phyloP scores from a whole-genome alignment of 1,140 invertebrate species.

The Theocolax elegans region DNA sequence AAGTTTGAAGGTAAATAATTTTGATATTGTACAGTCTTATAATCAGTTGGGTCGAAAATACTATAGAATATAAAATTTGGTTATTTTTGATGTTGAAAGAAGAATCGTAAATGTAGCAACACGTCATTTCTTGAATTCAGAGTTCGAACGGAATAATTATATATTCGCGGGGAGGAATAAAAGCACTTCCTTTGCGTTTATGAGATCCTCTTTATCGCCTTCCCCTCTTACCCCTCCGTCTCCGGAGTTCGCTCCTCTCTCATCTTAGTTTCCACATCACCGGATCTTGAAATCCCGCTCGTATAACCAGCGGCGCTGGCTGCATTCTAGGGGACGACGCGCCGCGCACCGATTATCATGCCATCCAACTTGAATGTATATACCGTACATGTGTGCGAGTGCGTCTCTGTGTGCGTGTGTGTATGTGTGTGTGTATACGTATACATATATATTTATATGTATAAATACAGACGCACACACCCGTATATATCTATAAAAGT shows the following conservation, averaged over 20 bases:
- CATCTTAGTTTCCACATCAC: conserved; percentile 36
- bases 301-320: conserved; percentile 29
- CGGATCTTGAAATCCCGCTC: conserved; percentile 41
- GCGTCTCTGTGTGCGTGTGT: neutral
- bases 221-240: neutral
- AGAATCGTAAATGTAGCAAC: conserved; percentile 19
- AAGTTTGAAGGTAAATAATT: no score
- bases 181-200: conserved; percentile 33
- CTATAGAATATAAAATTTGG: no score
- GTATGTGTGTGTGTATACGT: neutral
- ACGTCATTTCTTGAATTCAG: conserved; percentile 33
- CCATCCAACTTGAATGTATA: conserved; percentile 22
- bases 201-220: conserved; percentile 32
- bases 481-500: no score
- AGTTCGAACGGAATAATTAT: conserved; percentile 33
- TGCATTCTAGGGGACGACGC: conserved; percentile 33
- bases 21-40: no score
- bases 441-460: neutral
- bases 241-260: neutral
- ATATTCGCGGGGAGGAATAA: conserved; percentile 10
- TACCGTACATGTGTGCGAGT: conserved; percentile 13
- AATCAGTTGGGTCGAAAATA: no score
- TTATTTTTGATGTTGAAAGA: conserved; percentile 2
- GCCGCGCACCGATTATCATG: conserved; percentile 33
- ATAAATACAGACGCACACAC: neutral